phyloP scores from a whole-genome alignment of 2,888 invertebrate species.

The Drosophila monieri region DNA sequence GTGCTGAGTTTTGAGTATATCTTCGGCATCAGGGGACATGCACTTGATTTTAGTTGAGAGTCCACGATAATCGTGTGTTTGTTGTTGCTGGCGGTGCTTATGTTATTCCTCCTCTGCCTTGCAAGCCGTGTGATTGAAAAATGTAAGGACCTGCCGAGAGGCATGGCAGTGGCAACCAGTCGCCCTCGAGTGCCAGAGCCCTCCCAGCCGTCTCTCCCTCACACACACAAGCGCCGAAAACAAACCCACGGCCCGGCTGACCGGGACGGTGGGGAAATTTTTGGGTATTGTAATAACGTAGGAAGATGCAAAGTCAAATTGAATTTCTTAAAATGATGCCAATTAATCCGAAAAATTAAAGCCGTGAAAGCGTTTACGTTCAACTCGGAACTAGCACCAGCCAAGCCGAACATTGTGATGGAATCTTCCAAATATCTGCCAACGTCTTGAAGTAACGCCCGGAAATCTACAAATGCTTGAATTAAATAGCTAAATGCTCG shows the following conservation, averaged over 20 bases:
- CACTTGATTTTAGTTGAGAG: slow-evolving; percentile 71
- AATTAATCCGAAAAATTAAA: slow-evolving; percentile 73
- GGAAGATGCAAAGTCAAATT: slow-evolving; percentile 66
- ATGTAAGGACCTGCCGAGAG: slow-evolving; percentile 68
- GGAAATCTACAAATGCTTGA: background rate
- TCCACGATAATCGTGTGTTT: slow-evolving; percentile 52
- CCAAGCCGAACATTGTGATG: background rate
- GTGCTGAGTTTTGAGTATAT: slow-evolving; percentile 66
- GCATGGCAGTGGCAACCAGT: background rate
- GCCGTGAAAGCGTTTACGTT: slow-evolving; percentile 50
- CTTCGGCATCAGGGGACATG: slow-evolving; percentile 70
- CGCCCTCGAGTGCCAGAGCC: background rate
- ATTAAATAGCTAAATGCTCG: background rate
- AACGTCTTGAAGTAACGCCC: background rate
- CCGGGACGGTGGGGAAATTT: slow-evolving; percentile 11
- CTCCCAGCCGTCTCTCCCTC: background rate
- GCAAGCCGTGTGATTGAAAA: slow-evolving; percentile 80
- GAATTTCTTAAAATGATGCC: slow-evolving; percentile 73
- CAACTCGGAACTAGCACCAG: background rate
- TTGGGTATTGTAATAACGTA: slow-evolving; percentile 56
- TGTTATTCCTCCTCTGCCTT: slow-evolving; percentile 37
- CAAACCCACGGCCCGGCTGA: background rate
- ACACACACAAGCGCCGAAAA: background rate
- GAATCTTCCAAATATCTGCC: background rate
- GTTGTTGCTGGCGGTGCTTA: slow-evolving; percentile 7